Conservation (phyloP, 1,140 invertebrate species). For the Phenacoccus solenopsis region DNA sequence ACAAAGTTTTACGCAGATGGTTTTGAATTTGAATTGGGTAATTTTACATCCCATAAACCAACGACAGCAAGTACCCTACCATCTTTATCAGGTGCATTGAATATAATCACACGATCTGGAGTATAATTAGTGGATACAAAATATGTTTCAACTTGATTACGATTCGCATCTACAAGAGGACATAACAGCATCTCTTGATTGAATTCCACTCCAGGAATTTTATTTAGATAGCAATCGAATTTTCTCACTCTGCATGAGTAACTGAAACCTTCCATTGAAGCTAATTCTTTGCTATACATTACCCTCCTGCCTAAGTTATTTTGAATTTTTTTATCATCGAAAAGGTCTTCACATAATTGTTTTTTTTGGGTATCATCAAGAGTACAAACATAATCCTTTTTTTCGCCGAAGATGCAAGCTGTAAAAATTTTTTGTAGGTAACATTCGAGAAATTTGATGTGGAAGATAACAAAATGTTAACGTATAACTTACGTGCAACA, state of each 20-base stretch:
- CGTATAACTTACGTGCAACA: no score
- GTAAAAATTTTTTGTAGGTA: no score
- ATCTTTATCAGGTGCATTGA: not conserved
- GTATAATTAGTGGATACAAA: not conserved
- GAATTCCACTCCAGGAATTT: not conserved
- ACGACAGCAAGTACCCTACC: not conserved
- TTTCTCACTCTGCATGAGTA: not conserved
- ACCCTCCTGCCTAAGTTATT: no score
- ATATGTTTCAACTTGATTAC: not conserved
- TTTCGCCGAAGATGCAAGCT: no score
- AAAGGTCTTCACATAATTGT: not conserved
- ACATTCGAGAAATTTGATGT: no score
- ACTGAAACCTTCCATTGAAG: not conserved
- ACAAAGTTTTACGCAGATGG: no score
- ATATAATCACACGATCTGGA: not conserved
- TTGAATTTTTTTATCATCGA: not conserved
- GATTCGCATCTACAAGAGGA: not conserved
- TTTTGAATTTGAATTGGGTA: not conserved
- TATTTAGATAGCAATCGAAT: not conserved
- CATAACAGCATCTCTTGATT: not conserved
- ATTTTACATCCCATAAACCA: not conserved
- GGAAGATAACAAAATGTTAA: no score
- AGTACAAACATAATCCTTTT: not conserved
- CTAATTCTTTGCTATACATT: not conserved
- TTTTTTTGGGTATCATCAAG: not conserved